Base-by-base conservation (phyloP, 2,888 invertebrate species). In the Nemoura dubitans region DNA sequence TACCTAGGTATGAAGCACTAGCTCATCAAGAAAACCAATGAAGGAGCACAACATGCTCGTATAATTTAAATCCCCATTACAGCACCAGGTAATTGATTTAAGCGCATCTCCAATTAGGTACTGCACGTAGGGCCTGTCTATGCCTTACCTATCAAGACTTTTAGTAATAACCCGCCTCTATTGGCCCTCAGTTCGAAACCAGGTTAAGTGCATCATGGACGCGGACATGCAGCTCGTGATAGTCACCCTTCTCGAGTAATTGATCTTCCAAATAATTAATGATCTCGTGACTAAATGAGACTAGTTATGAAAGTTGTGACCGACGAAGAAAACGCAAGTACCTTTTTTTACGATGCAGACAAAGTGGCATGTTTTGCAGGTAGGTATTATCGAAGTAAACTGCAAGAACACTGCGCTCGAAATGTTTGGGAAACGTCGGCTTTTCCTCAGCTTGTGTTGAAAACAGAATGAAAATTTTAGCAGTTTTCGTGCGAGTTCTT, bases 241-340 rank as follows among this genome's bases (percentile, higher is more conserved):
- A 21, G 2, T 21, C 59, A 59, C 59, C 21, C 59, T 10, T 59
- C 59, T 59, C 59, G 59, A 1, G 16, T 59, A 59, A 59, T 59
- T 59, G 59, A 59, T 21, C 59, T 59, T 59, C 59, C 59, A 59
- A 59, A 59, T 59, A 59, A 59, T 59, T 59, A 59, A 59, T 59
- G 59, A 59, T 59, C 59, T 59, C 59, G 59, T 59, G 59, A 21
- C 59, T 7, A 59, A 59, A 59, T 59, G 59, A 59, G 59, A 59
- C 59, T 59, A 59, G 59, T 59, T 59, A 59, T 59, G 59, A 59
- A 59, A 59, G 59, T 59, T 59, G 59, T 21, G 59, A 59, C 59
- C 59, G 21, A 59, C 14, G 14, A 59, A 59, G 59, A 59, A 59
- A 59, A 59, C 21, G 10, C 59, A 14, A 59, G 59, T 59, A 59